These are phyloP conservation scores for Tetrao urogallus DNA, from an alignment of 2,113 vertebrate species.

Conservation along the genomic window DNA sequence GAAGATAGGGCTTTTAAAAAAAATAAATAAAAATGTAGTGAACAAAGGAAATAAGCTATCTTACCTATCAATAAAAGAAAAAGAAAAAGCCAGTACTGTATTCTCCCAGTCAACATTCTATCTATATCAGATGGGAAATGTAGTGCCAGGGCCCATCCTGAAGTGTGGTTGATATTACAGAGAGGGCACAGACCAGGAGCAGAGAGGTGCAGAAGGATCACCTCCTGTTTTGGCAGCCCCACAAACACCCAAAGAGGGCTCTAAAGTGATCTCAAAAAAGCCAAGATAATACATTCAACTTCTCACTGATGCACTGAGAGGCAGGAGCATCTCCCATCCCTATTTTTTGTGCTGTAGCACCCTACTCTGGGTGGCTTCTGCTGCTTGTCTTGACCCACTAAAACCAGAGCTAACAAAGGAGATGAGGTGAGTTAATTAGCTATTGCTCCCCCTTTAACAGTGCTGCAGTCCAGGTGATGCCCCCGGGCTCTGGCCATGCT, in stretches of 20 bases:
- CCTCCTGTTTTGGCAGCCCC: neutral
- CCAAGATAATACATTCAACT: rapidly evolving
- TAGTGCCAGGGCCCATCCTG: neutral
- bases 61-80: neutral
- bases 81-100: neutral
- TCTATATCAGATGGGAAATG: neutral
- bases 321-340: neutral
- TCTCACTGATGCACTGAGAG: rapidly evolving
- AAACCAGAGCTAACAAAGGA: neutral
- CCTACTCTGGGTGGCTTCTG: rapidly evolving
- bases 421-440: neutral
- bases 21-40: neutral
- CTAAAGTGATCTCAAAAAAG: neutral
- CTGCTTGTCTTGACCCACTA: neutral
- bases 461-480: neutral
- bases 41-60: neutral
- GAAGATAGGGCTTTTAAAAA: neutral
- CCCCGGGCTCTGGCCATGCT: neutral
- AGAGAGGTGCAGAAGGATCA: neutral
- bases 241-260: neutral
- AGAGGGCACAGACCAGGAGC: rapidly evolving
- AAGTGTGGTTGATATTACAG: rapidly evolving
- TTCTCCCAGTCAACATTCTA: neutral
- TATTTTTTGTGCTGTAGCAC: neutral
- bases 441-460: neutral